Conservation (phyloP, 2,113 vertebrate genomes). For the Epinephelus lanceolatus region DNA sequence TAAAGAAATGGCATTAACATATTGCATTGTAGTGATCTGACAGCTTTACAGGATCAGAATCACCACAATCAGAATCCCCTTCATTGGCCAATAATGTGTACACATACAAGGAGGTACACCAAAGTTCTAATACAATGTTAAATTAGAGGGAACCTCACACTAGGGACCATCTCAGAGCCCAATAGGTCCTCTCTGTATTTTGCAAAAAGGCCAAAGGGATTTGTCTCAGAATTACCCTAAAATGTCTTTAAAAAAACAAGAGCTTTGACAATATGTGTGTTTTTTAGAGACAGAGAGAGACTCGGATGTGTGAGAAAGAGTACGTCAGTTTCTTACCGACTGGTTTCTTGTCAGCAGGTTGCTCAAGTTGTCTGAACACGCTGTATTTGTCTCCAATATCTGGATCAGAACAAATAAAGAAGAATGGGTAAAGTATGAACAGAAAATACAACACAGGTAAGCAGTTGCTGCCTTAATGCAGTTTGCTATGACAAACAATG, state of each 20-base stretch:
- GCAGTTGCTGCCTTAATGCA: background rate
- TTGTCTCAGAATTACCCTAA: background rate
- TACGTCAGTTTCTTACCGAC: slow-evolving; percentile 86
- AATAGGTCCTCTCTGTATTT: background rate
- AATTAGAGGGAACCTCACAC: slow-evolving; percentile 23
- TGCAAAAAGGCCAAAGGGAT: background rate
- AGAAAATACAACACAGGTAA: slow-evolving; percentile 12
- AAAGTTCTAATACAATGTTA: slow-evolving; percentile 19
- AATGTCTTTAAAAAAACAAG: background rate
- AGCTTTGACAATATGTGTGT: background rate
- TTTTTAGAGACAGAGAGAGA: background rate
- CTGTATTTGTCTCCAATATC: slow-evolving; percentile 96
- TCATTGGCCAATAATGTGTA: no score
- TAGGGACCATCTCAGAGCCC: slow-evolving; percentile 40
- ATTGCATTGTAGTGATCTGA: slow-evolving; percentile 25
- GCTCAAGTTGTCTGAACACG: slow-evolving; percentile 94
- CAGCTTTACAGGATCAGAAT: background rate
- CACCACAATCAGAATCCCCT: no score
- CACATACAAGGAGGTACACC: background rate
- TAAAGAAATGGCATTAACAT: slow-evolving; percentile 33
- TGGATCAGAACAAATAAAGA: slow-evolving; percentile 71
- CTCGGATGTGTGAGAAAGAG: background rate
- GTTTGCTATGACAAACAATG: background rate
- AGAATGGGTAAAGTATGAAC: background rate
- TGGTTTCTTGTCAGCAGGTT: slow-evolving; percentile 89